Base-by-base conservation (phyloP, 2,888 invertebrate genomes). In the Scaptomyza reducta region DNA sequence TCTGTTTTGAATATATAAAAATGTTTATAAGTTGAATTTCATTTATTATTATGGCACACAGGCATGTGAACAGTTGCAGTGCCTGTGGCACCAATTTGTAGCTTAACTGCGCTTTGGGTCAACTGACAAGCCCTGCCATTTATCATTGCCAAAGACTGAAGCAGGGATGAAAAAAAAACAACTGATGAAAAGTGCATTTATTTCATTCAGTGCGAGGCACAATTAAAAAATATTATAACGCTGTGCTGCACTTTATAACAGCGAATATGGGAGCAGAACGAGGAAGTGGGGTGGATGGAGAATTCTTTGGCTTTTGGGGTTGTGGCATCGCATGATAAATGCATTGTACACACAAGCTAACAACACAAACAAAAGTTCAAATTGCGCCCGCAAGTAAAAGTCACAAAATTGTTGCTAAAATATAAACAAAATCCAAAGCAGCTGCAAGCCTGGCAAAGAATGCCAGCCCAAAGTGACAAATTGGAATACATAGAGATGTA, bases 401-500 rank as follows among this genome's bases (percentile, higher is more conserved):
- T 77, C 73, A 70, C 65, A 75, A 71, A 79, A 84, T 63, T 74
- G 70, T 69, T 82, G 63, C 63, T 60, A 62, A 72, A 79, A 81
- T 69, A 73, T 68, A 83, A 80, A 73, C 72, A 67, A 79, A 75
- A 83, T 57, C 41, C 61, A 68, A 64, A 64, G 66, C 61, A 63
- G 77, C 63, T 69, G 58, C 61, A 58, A 40, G 35, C 41, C 55
- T n/a, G 14, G 42, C 40, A 58, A 51, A 62, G 62, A 80, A 81
- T 66, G 74, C 69, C 53, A 66, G 53, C 56, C 57, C 57, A 77
- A 63, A 70, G 68, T 79, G 82, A 84, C 84, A 83, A 83, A 83
- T 83, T 82, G 84, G 68, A 74, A 79, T 64, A 58, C 79, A 79
- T 71, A 54, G 59, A 61, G 54, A 69, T 44, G 51, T 38, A 29